Base-by-base conservation (phyloP, 2,113 vertebrate genomes). In the Tiliqua scincoides region DNA sequence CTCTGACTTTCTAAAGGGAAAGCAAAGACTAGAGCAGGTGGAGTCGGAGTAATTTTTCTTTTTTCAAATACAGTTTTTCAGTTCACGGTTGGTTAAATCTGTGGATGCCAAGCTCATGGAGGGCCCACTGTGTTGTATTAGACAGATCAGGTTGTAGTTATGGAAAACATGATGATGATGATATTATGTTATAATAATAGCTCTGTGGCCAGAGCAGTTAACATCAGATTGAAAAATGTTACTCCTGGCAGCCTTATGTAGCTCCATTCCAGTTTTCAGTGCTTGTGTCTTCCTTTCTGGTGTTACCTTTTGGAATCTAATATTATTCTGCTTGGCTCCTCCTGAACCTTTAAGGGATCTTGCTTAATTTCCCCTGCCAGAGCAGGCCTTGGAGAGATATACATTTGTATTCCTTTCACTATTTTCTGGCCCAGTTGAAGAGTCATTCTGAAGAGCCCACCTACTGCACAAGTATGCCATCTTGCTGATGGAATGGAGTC, bases 331-430 rank as follows among this genome's bases (percentile, higher is more conserved):
- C 84, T 63, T 1, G 0, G 27, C 43, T 15, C 70, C 74, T 80
- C 67, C 25, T 32, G 37, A 30, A 20, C 70, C 32, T 43, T 67
- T 68, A 48, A 57, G 37, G 27, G 61, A 48, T 43, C 59, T 21
- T n/a, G 37, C 74, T 74, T 83, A 75, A 30, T 83, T 85, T 67
- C 40, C 79, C 85, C 40, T 80, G 8, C 62, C n/a, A n/a, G 37
- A 61, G 14, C 40, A 59, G 2, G 25, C 57, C 85, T 80, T 90
- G 27, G 27, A 73, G 21, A 82, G 25, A 27, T 32, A 15, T 37
- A 54, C 37, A 74, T 92, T 88, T 81, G 74, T 89, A 84, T 52
- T 83, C 37, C 27, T 77, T 25, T 62, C 32, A 59, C 88, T 85
- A 37, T 37, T 32, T 17, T 37, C 32, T 70, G 85, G 62, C 11